Base-by-base conservation (phyloP, 2,888 invertebrate genomes). In the Torymus aiolomorphi region DNA sequence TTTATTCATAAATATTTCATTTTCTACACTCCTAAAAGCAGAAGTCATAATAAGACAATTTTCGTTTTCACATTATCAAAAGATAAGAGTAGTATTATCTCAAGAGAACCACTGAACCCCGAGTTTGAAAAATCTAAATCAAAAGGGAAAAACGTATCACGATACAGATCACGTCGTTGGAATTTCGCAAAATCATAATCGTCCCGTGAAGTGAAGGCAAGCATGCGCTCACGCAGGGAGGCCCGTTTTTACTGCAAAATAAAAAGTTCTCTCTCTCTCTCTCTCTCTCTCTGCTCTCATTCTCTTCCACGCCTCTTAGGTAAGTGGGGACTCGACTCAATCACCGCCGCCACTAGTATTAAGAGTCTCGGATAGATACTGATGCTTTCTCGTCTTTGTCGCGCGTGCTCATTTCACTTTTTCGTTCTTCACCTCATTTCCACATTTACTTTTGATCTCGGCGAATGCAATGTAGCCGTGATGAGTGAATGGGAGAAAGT, bases 141-240 rank as follows among this genome's bases (percentile, higher is more conserved):
- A 42, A 8, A 8, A 42, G 8, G 42, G 8, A 42, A 42, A 42
- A 42, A 5, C 1, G 0, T 3, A 31, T 31, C 31, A 3, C 31
- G 31, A 31, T 31, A 31, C 2, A 31, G 2, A 31, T 31, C 31
- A 31, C 31, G 8, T 8, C 8, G 3, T 24, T 31, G 51, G 14
- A 61, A 52, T 61, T 61, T 59, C 2, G 14, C 24, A 24, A 69
- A 42, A 69, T 31, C 16, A 57, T 69, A 69, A 57, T 42, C n/a
- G 13, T 16, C 3, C 56, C 16, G 16, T 57, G 16, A 24, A 14
- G 11, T 4, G 3, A 24, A 16, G 18, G 4, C 12, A 73, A 16
- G 14, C 42, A 16, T 11, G 3, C 63, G 14, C 42, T 74, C 54
- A 8, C 42, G 42, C 31, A 31, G 31, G 14, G 20, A 8, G 3